A percentile compares a stretch with the other conserved stretches of the same genome.
phyloP scores from a whole-genome alignment of 2,113 vertebrate genomes.

The Alces alces region DNA sequence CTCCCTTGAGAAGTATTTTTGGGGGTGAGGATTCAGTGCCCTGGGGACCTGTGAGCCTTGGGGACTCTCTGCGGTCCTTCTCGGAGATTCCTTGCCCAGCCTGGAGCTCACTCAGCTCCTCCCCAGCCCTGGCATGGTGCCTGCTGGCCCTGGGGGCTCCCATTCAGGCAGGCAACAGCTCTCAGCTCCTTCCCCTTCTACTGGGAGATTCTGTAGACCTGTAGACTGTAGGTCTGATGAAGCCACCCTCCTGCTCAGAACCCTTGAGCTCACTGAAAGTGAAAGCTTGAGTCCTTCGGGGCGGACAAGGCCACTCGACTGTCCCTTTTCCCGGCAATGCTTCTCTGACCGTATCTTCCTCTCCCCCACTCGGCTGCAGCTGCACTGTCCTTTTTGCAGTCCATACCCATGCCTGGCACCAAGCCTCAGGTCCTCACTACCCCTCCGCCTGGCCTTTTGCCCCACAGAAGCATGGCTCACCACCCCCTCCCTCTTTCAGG shows the following conservation, averaged over 20 bases:
- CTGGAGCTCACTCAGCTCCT: neutral
- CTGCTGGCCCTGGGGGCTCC: neutral
- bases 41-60: neutral
- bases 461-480: neutral
- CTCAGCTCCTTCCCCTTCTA: neutral
- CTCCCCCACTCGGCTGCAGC: accelerated
- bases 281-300: neutral
- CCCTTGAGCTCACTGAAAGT: neutral
- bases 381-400: neutral
- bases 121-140: neutral
- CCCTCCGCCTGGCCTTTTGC: neutral
- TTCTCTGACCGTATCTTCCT: neutral
- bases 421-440: neutral
- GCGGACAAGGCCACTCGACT: neutral
- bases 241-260: neutral
- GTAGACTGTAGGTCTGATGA: neutral
- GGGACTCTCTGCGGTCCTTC: neutral
- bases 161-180: neutral
- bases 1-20: neutral
- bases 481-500: neutral
- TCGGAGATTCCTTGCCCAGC: neutral
- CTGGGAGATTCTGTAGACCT: neutral
- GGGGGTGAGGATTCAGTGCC: neutral
- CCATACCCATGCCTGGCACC: neutral
- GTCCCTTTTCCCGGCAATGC: neutral